Evolutionary conservation across 2,888 invertebrate genomes (phyloP).

Genomic region (Luperina testacea): DNA sequence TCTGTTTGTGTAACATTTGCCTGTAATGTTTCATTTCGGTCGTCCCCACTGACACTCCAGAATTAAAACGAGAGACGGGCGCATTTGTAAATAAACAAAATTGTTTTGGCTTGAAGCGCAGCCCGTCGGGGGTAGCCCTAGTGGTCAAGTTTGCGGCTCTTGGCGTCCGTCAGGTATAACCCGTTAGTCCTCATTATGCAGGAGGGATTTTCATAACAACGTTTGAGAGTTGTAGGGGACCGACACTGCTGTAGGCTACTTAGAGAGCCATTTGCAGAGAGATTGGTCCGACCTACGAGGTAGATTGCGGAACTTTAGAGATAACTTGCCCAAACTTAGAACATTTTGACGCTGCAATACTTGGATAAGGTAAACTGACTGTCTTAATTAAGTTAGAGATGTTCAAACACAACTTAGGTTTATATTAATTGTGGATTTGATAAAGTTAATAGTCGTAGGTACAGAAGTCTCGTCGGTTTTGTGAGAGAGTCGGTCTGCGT

Average conservation of each 20-base stretch:
- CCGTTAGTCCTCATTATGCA: conserved; percentile 78
- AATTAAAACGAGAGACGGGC: conserved; percentile 73
- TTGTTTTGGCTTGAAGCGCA: conserved; percentile 66
- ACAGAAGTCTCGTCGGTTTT: conserved; percentile 41
- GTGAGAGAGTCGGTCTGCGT: conserved; percentile 20
- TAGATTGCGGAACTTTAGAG: conserved; percentile 87
- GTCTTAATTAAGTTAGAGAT: conserved; percentile 86
- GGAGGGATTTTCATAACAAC: conserved; percentile 83
- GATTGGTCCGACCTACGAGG: conserved; percentile 86
- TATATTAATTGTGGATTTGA: conserved; percentile 74
- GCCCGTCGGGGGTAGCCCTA: conserved; percentile 52
- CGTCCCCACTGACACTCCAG: conserved; percentile 55
- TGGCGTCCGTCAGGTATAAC: conserved; percentile 60
- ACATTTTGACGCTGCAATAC: conserved; percentile 88
- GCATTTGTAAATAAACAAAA: conserved; percentile 69
- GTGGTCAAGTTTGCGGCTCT: conserved; percentile 67
- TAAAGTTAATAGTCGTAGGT: conserved; percentile 66
- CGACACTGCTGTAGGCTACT: conserved; percentile 85
- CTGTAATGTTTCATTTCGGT: conserved; percentile 80
- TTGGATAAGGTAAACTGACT: conserved; percentile 88
- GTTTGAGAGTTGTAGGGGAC: conserved; percentile 76
- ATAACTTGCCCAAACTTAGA: conserved; percentile 88
- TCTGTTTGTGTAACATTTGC: conserved; percentile 82
- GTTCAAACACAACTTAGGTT: conserved; percentile 77
- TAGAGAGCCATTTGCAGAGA: conserved; percentile 86